Percentiles rank a stretch among this genome's conserved stretches.
phyloP scores from a whole-genome alignment of 2,797 vertebrate species.

The Amazonetta brasiliensis region DNA sequence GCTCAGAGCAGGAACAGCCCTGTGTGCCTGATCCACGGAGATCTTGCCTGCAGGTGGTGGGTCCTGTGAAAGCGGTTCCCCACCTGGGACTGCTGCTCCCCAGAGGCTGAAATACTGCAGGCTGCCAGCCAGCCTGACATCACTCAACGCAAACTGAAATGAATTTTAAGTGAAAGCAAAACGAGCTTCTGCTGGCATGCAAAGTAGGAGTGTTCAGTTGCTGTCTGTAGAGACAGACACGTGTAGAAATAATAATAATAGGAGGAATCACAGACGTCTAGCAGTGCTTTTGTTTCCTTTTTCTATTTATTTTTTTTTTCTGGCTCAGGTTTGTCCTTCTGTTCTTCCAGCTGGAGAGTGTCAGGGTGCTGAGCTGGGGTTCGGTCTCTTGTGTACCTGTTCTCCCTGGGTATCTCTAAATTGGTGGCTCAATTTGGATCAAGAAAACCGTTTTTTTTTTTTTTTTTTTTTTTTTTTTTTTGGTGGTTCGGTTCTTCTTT shows the following conservation, averaged over 20 bases:
- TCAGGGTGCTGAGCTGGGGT: background rate
- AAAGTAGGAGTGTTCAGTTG: background rate
- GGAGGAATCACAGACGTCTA: background rate
- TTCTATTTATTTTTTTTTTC: background rate
- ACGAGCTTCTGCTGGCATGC: background rate
- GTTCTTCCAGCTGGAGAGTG: background rate
- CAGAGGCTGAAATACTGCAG: background rate
- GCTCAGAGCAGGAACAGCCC: background rate
- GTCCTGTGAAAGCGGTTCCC: background rate
- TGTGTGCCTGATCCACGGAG: background rate
- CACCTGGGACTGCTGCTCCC: background rate
- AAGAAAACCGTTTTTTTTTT: background rate
- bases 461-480: background rate
- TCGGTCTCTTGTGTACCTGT: background rate
- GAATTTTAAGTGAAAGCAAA: conserved; percentile 17
- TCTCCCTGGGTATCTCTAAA: background rate
- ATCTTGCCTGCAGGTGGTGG: background rate
- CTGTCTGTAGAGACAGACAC: background rate
- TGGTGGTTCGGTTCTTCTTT: background rate
- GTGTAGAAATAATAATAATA: background rate
- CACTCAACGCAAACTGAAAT: conserved; percentile 1
- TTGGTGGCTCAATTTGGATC: background rate
- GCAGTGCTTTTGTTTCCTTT: background rate
- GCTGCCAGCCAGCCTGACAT: background rate
- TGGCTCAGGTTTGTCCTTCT: background rate